Evolutionary conservation across 2,888 invertebrate species (phyloP), one percentile per base, ranked within the genome.

Genomic region (Eupithecia dodoneata): DNA sequence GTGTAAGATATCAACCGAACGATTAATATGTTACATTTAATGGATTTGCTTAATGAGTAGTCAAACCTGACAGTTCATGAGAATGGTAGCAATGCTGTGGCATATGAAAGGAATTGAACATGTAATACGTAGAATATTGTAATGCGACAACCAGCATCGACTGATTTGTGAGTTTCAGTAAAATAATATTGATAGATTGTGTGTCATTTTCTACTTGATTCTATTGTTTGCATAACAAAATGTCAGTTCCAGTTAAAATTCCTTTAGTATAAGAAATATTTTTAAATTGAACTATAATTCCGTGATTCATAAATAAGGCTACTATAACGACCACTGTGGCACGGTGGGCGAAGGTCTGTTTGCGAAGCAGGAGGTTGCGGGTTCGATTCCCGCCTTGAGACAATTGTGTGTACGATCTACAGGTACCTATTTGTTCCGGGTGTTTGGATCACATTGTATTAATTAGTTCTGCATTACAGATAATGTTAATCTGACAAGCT

Each of bases 31-130:
- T 55, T 9, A 59, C 55, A 55, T 18, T 55, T n/a, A 55, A 55
- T 55, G n/a, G n/a, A 18, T 59, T 59, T 18, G 9, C 18, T 4
- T 30, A 10, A 30, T 4, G 4, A 30, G 4, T n/a, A 55, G 70
- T 59, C 42, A 63, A 70, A 55, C 4, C 30, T n/a, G 49, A 74
- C 47, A 18, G 13, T 13, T 52, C 45, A 15, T 13, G 66, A 42
- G n/a, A 71, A 73, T n/a, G 45, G n/a, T 4, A 79, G 81, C 72
- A 80, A 82, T 82, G 80, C 18, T 65, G 12, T 30, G 59, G 18
- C 4, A 59, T 9, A 59, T 59, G 15, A 59, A 10, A 4, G 59
- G 18, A 10, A 59, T 18, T 10, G 10, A 30, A 10, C 59, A 10
- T 66, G 66, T 13, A 41, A 30, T 65, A 41, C 41, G 65, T 65